Base-by-base conservation (phyloP, 64 coral and sea anemone genomes). In the Porites australiensis region DNA sequence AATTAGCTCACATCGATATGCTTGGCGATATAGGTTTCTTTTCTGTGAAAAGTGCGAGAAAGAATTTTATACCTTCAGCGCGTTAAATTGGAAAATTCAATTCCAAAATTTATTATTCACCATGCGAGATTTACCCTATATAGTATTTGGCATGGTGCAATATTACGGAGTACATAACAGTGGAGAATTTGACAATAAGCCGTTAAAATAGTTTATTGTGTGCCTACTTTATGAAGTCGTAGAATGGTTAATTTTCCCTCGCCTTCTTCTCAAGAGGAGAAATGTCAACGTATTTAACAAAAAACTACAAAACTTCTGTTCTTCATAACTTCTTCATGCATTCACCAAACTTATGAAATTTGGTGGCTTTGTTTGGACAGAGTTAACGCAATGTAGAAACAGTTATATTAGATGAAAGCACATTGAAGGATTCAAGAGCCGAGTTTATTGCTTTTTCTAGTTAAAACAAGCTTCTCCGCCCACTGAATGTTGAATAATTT, bases 161-260 rank as follows among this genome's bases (percentile, higher is more conserved):
- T 18, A 14, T 16, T 2, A 14, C 2, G 18, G 18, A 37, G 27
- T 37, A 37, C 27, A 37, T 37, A 37, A 37, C 27, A 37, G 27
- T 37, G 27, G 13, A 64, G 18, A 16, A 64, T 64, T 64, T 64
- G 62, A 3, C 18, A 19, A 16, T 16, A 14, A 47, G 18, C 81
- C 16, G 16, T 69, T 69, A 12, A 21, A 69, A 44, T 11, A 4
- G 45, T 68, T 23, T 69, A 84, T 50, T 84, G 45, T 84, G 61
- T 69, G 61, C 10, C 46, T 68, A 68, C 81, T 67, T 84, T 84
- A 69, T 69, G 81, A 68, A 82, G 19, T 84, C 51, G 21, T 50
- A 16, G 51, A 84, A 37, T 21, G 62, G 18, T 50, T 84, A 61
- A 52, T 84, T 68, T 20, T n/a, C 18, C 3, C 52, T 84, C 7